Evolutionary conservation across 2,888 invertebrate genomes (phyloP), one percentile per base, ranked within the genome.

Genomic region (Lycaena phlaeas): DNA sequence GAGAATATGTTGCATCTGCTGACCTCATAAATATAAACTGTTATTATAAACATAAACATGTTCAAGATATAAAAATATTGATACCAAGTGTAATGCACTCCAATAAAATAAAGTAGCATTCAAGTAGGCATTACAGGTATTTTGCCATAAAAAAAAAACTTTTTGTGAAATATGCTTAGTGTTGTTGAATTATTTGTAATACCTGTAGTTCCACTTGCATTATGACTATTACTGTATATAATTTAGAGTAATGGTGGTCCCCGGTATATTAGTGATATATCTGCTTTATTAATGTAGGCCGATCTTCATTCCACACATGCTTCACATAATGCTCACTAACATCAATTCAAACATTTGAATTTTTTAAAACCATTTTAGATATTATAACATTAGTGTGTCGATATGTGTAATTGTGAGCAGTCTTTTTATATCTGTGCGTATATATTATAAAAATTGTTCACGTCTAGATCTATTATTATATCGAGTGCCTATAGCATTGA

Each of bases 401-500:
- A 68, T 72, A 64, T 72, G 72, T 75, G 72, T 76, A 77, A 68
- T 70, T 74, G 75, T 61, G 66, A 70, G 65, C 60, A 61, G 56
- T 71, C 73, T 77, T 78, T 81, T 77, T 76, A 68, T 79, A 76
- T 76, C 67, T 77, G 73, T 72, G 70, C 70, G 65, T 76, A 71
- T 68, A 46, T 42, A 47, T 49, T 46, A 70, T 70, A 68, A 72
- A 78, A 71, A 77, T 79, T 81, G 81, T 84, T 84, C 81, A 84
- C 74, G 67, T 78, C 57, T 79, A 82, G 81, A 77, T 73, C 75
- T 79, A 78, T 76, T 78, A 70, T 79, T 78, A 70, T 79, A 82
- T 77, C 68, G 84, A 84, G 82, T 84, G 84, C 84, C 84, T 84
- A 82, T 81, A 82, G 82, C 77, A 78, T 78, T 81, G 79, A 76